Evolutionary conservation across 2,888 invertebrate species (phyloP), one percentile per base, ranked within the genome.

Genomic region (Drosophila borealis): DNA sequence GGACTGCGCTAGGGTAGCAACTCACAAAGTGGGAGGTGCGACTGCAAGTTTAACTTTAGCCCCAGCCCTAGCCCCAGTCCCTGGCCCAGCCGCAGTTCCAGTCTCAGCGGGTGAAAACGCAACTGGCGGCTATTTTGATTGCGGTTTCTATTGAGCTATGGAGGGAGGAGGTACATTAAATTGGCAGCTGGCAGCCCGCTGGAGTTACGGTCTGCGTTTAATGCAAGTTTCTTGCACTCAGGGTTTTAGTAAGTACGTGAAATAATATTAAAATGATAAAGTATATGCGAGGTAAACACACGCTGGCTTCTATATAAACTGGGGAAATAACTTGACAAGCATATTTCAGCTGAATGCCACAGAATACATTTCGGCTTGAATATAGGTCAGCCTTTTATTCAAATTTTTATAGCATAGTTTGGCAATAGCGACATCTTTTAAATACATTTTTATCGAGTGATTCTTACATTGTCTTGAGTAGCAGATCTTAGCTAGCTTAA

Each of bases 111-210:
- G 74, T 42, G 49, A 14, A n/a, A 70, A 44, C 44, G 33, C 50
- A 72, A 55, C 64, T 51, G 64, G 46, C 72, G 65, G 60, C 57
- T 60, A 72, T 56, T 74, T 72, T 74, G 78, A 74, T 74, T 74
- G 74, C 66, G 60, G 74, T 72, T 77, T 48, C 11, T 21, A 55
- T 45, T 42, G 39, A 48, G 41, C 25, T 25, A 8, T 4, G 41
- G 4, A 39, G n/a, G n/a, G 63, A 42, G 14, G n/a, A 33, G 14
- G 44, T 42, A 72, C 25, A 61, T 50, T 37, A 66, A 59, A 74
- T 78, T 78, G 65, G 21, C 65, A 77, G 60, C 59, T 71, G 65
- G 44, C 56, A 51, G 25, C 33, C 41, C 46, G 29, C 51, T 37
- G 19, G 36, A 45, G 45, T 55, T 45, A 55, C 34, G 17, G 46